Evolutionary conservation across 2,888 invertebrate genomes (phyloP).

Genomic region (Drosophila nr. medialis): DNA sequence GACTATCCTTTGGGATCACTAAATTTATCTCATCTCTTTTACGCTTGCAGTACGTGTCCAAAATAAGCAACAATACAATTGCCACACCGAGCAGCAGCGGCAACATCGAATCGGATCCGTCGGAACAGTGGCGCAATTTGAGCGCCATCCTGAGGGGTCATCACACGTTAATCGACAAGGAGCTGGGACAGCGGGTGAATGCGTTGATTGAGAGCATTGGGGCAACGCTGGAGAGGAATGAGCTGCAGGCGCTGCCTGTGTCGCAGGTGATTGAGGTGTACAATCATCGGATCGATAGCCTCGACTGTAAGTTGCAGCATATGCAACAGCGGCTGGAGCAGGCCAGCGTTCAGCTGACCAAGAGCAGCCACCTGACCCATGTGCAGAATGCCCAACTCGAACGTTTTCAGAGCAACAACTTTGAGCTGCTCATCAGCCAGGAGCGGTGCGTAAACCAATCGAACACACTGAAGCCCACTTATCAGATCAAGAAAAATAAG

Average conservation of each 20-base stretch:
- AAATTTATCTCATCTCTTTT: background rate
- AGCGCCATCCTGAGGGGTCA: constrained; percentile 81
- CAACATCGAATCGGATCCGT: constrained; percentile 28
- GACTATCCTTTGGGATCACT: background rate
- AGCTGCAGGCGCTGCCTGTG: constrained; percentile 81
- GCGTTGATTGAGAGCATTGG: constrained; percentile 78
- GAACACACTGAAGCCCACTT: background rate
- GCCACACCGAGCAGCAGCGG: constrained; percentile 12
- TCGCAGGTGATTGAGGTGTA: constrained; percentile 84
- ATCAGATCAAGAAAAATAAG: background rate
- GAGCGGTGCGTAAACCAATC: constrained; percentile 71
- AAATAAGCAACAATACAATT: constrained; percentile 26
- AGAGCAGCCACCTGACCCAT: constrained; percentile 78
- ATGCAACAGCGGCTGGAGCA: constrained; percentile 81
- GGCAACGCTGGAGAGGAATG: constrained; percentile 72
- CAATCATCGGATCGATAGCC: constrained; percentile 83
- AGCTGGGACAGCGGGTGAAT: constrained; percentile 79
- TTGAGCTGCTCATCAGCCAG: constrained; percentile 82
- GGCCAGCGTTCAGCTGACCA: constrained; percentile 78
- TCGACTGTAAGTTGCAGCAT: constrained; percentile 67
- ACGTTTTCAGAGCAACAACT: constrained; percentile 82
- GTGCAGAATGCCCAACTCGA: constrained; percentile 82
- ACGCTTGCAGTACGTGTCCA: constrained; percentile 69
- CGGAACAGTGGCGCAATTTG: constrained; percentile 82
- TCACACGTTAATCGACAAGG: constrained; percentile 80